Conservation (phyloP, 1,140 invertebrate genomes). For the Anastrepha obliqua region DNA sequence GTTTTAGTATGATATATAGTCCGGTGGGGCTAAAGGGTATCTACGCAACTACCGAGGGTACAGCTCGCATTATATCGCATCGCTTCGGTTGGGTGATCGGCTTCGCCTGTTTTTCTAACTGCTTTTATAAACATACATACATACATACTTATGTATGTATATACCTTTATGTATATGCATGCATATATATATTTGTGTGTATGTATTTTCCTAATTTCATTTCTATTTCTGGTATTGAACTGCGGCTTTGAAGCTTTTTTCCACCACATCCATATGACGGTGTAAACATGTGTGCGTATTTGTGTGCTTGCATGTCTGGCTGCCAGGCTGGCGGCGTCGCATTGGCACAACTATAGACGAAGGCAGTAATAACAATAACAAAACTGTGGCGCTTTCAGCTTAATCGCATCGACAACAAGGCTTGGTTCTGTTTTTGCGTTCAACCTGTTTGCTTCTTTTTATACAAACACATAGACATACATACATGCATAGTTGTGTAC, state of each 20-base stretch:
- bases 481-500: background rate
- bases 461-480: background rate
- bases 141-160: background rate
- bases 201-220: slow-evolving; percentile 47
- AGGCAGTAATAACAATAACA: slow-evolving; percentile 37
- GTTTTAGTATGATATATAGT: slow-evolving; percentile 1
- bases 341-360: background rate
- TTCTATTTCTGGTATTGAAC: slow-evolving; percentile 49
- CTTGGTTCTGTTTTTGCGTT: slow-evolving; percentile 48
- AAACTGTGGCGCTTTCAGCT: slow-evolving; percentile 30
- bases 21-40: slow-evolving; percentile 34
- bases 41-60: slow-evolving; percentile 43
- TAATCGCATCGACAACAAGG: slow-evolving; percentile 35
- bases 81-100: slow-evolving; percentile 28
- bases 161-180: background rate
- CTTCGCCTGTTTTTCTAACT: slow-evolving; percentile 49
- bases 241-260: slow-evolving; percentile 42
- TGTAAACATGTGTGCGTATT: background rate
- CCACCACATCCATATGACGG: too few relatives aligned
- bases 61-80: slow-evolving; percentile 34
- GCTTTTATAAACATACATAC: background rate
- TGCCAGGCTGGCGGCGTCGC: background rate
- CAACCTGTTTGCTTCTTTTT: slow-evolving; percentile 40
- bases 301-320: background rate
- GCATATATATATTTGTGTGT: background rate